A percentile compares a stretch with the other conserved stretches of the same genome.
phyloP scores from a whole-genome alignment of 2,888 invertebrate species.

The Athripsodes cinereus region DNA sequence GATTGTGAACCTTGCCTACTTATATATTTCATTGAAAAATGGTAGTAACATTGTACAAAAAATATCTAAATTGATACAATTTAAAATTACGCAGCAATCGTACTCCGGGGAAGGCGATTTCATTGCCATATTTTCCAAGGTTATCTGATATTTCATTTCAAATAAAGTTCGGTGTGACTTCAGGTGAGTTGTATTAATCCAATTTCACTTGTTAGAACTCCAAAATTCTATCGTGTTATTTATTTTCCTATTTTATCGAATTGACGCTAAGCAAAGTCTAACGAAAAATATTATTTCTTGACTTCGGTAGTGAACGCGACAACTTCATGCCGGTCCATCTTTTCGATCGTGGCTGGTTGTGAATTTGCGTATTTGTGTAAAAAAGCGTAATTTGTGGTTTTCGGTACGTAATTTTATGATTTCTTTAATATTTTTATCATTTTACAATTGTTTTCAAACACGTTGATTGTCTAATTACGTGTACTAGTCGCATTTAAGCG shows the following conservation, averaged over 20 bases:
- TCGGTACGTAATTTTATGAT: background rate
- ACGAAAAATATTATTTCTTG: background rate
- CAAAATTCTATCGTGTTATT: no score
- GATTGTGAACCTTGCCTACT: no score
- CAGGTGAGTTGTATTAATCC: no score
- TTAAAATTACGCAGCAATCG: background rate
- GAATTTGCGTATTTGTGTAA: conserved; percentile 4
- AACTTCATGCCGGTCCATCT: conserved; percentile 17
- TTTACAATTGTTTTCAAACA: no score
- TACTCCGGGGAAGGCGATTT: background rate
- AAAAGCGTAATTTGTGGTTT: conserved; percentile 7
- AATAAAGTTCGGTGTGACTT: background rate
- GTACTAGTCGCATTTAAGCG: no score
- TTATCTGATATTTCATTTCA: background rate
- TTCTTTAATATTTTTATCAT: background rate
- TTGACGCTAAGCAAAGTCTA: no score
- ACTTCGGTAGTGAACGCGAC: conserved; percentile 1
- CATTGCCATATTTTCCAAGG: background rate
- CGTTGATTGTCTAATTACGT: no score
- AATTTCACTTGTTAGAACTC: no score
- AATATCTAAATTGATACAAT: background rate
- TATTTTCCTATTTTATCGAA: no score
- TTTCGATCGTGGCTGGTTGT: background rate
- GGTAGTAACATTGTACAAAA: no score
- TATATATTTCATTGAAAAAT: no score